Base-by-base conservation (phyloP, 1,140 invertebrate genomes). In the Apis mellifera region DNA sequence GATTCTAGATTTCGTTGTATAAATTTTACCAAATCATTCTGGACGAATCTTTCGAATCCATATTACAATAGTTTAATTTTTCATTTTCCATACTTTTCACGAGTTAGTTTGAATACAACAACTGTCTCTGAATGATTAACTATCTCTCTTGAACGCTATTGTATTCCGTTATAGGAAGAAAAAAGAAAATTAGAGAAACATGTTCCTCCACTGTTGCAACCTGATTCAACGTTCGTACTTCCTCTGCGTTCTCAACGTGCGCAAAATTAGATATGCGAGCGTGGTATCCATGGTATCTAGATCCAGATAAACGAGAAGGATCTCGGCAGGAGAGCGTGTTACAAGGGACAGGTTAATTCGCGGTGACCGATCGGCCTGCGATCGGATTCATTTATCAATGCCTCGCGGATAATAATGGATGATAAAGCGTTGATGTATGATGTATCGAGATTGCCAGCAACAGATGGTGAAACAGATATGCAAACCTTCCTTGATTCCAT, bases 361-460 rank as follows among this genome's bases (percentile, higher is more conserved):
- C 55, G 52, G 54, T 70, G n/a, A 82, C 32, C 48, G 73, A 82
- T 57, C 2, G 66, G n/a, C 42, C 17, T 9, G 32, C 42, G 17
- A 15, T 42, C 19, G 21, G 26, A 26, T 62, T 76, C 59, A 66
- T 76, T 82, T 76, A 72, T 76, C 72, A 75, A 8, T 42, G 21
- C 12, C 65, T n/a, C 19, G 52, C 50, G 4, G 21, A n/a, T n/a
- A n/a, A n/a, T n/a, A n/a, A n/a, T 8, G 7, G 9, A 60, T 64
- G 52, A 84, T 76, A 57, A 65, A 57, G 52, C 74, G 23, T 42
- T 8, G 23, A 42, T 42, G 1, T 11, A 21, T 8, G 23, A 42
- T 42, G 1, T 11, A 21, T 32, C 48, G 69, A 57, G 42, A 26
- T 42, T 21, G 1, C 21, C 15, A 15, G 70, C 55, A 23, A 79